Evolutionary conservation across 2,113 vertebrate genomes (phyloP).

Genomic region (Leptocoma aspasia): DNA sequence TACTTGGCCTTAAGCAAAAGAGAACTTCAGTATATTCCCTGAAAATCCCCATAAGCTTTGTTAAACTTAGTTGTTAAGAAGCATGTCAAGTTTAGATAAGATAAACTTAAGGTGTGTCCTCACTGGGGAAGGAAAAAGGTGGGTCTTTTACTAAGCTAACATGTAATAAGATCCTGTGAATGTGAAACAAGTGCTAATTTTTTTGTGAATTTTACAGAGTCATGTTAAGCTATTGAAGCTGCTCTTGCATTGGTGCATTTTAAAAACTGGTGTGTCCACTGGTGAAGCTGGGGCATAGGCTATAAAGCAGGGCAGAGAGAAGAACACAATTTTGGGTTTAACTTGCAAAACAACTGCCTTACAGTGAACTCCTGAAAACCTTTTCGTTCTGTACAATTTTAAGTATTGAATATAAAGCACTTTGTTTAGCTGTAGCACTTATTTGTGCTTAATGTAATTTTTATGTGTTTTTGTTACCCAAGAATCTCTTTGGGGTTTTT

Average conservation of each 20-base stretch:
- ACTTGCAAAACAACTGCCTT: neutral
- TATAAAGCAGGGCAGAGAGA: neutral
- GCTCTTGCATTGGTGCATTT: neutral
- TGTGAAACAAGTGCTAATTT: neutral
- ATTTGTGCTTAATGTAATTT: neutral
- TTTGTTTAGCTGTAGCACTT: neutral
- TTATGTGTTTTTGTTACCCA: neutral
- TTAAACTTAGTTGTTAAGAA: neutral
- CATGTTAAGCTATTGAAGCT: neutral
- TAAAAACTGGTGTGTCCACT: neutral
- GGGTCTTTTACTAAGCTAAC: neutral
- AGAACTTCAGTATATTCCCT: neutral
- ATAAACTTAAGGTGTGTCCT: neutral
- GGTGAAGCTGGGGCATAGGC: neutral
- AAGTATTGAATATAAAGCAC: neutral
- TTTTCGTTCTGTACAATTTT: neutral
- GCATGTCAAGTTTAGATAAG: neutral
- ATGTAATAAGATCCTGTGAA: neutral
- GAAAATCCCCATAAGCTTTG: neutral
- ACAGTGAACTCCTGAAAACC: neutral
- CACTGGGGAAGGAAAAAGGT: neutral
- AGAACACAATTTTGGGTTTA: neutral
- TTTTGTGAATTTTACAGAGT: neutral
- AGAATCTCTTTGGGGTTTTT: neutral
- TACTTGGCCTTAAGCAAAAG: neutral